Base-by-base conservation (phyloP, 2,113 vertebrate genomes). In the Rana temporaria region DNA sequence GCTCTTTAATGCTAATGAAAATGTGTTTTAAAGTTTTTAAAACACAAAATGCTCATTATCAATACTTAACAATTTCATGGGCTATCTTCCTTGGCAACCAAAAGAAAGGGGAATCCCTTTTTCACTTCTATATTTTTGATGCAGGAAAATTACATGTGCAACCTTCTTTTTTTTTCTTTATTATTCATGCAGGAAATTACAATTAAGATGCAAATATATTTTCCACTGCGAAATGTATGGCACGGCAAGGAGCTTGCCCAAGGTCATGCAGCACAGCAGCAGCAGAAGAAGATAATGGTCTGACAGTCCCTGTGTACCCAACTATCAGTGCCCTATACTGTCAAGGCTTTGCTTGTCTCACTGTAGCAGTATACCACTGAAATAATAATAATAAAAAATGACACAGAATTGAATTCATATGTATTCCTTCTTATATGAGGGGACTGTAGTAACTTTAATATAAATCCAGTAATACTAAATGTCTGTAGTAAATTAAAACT, bases 171-270 rank as follows among this genome's bases (percentile, higher is more conserved):
- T 53, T n/a, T 19, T 12, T 68, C 20, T 57, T 79, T 79, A 68
- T 79, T 79, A 68, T 79, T 79, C 52, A 79, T 68, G 30, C 15
- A 57, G 66, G 65, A 32, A 79, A 79, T 79, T 26, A 69, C 55
- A 79, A 59, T 79, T 60, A 69, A 79, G 65, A 69, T 79, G 65
- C 32, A 70, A 59, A 79, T 70, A 59, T 79, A 16, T 17, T 79
- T 67, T 69, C 30, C 65, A 79, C 42, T 57, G n/a, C 60, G 34
- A 38, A 69, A 69, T 68, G 57, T 68, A 79, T 79, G 52, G 30
- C 12, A 79, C 42, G 77, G 26, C 56, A 79, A 69, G 30, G 22
- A 60, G 66, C 65, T 59, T 60, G 66, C 52, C 65, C n/a, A 79
- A 79, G 55, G 78, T 79, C 65, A 70, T 8, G 19, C 16, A 60